Evolutionary conservation across 2,797 vertebrate species (phyloP), one percentile per base, ranked within the genome.

Genomic region (Sebastolobus altivelis): DNA sequence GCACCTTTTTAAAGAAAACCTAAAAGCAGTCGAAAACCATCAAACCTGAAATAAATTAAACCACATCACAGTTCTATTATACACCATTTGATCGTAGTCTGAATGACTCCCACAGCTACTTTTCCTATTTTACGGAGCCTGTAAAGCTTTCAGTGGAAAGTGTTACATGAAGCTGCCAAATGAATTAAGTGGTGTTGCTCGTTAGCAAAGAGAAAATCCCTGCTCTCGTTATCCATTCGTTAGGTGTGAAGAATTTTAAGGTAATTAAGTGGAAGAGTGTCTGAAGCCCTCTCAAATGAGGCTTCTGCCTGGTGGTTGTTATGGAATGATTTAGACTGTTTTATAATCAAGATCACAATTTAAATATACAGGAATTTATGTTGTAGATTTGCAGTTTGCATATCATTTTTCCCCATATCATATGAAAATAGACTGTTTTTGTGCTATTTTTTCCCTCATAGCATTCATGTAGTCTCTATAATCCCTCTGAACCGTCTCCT

Each of bases 401-500:
- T 74, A n/a, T 71, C 13, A 3, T 3, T 35, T 25, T 18, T 25
- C 8, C 25, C 16, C 22, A 27, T 31, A 78, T 83, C 31, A 22
- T 56, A 31, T 75, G 20, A 62, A 75, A 79, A 70, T 66, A 2
- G 12, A 25, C 29, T 1, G 9, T 43, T 67, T 35, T 62, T 55
- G 11, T 61, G 13, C 65, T 6, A 9, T 55, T 63, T 71, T 60
- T 12, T 3, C 18, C 25, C 58, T 37, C 40, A 81, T 43, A 59
- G 46, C 52, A 35, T 77, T 65, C 38, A 46, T 82, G 76, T 79
- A 25, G 65, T 43, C 37, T 20, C 46, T 37, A 1, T 87, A 92
- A 92, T 92, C 87, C 84, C 55, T 54, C 27, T 77, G 69, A 83
- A 62, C 27, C 5, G 1, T 81, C 87, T 80, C 65, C 67, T 80